These are phyloP conservation scores for Galendromus occidentalis DNA, from an alignment of 1,140 invertebrate species.

Conservation along the genomic window DNA sequence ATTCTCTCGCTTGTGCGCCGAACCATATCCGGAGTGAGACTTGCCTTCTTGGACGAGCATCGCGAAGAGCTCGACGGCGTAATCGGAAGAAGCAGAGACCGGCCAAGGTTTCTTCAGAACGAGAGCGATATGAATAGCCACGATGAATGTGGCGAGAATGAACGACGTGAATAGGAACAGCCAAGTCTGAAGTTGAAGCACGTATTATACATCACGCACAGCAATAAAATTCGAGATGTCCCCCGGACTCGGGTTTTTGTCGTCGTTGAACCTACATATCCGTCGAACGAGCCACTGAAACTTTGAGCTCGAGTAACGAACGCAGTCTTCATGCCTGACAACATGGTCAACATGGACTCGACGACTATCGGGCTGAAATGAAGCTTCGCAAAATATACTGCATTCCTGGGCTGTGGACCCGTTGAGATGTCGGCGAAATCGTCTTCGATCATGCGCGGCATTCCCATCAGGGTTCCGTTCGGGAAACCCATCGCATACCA, in stretches of 20 bases:
- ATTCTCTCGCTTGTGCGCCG: too few relatives aligned
- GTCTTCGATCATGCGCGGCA: background rate
- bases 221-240: too few relatives aligned
- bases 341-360: background rate
- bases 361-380: background rate
- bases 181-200: constrained; percentile 3
- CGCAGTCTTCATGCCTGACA: background rate
- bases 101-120: background rate
- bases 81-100: background rate
- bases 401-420: background rate
- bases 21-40: too few relatives aligned
- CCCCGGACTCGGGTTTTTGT: too few relatives aligned
- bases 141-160: background rate
- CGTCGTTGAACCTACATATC: background rate
- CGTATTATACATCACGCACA: background rate
- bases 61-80: background rate
- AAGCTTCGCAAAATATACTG: background rate
- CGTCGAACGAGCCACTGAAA: background rate
- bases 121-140: background rate
- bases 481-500: background rate
- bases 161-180: background rate
- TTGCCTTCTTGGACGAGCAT: background rate
- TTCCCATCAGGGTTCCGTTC: background rate
- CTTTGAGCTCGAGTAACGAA: background rate
- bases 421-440: background rate